Evolutionary conservation across 2,888 invertebrate species (phyloP).

Genomic region (Serrognathus titanus): DNA sequence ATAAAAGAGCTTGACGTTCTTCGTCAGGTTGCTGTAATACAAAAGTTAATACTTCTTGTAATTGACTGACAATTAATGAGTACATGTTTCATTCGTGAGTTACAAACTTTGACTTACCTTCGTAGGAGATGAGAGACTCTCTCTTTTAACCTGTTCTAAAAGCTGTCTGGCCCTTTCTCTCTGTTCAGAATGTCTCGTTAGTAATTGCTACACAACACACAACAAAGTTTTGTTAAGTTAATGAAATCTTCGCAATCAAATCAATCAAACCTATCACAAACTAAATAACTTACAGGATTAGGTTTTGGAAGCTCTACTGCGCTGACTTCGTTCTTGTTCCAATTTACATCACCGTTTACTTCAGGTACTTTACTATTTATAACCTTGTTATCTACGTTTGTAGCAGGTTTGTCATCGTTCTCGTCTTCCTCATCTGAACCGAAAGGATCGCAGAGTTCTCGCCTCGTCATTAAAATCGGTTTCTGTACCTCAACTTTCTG

Average conservation of each 20-base stretch:
- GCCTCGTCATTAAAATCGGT: constrained; percentile 71
- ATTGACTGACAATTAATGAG: not conserved
- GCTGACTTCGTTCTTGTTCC: constrained; percentile 3
- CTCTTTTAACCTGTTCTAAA: constrained; percentile 74
- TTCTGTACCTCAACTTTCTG: constrained; percentile 37
- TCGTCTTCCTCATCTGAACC: constrained; percentile 82
- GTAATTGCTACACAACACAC: constrained; percentile 60
- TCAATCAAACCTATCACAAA: constrained; percentile 4
- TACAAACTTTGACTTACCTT: constrained; percentile 44
- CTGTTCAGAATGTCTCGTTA: constrained; percentile 79
- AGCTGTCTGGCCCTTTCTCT: constrained; percentile 80
- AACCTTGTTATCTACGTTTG: constrained; percentile 25
- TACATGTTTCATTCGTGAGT: not conserved
- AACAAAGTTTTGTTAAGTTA: not conserved
- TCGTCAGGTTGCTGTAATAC: constrained; percentile 61
- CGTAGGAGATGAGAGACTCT: constrained; percentile 49
- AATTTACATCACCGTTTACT: constrained; percentile 27
- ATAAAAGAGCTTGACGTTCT: constrained; percentile 79
- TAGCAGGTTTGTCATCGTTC: constrained; percentile 16
- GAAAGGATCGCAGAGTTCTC: constrained; percentile 84
- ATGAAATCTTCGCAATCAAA: constrained; percentile 7
- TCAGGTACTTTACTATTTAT: constrained; percentile 29
- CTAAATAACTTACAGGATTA: constrained; percentile 39
- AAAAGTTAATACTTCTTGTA: not conserved
- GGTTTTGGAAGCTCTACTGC: constrained; percentile 42